Percentiles rank a stretch among this genome's conserved stretches.
Evolutionary conservation across 2,113 vertebrate species (phyloP).

Genomic region (Phylloscopus trochiloides): DNA sequence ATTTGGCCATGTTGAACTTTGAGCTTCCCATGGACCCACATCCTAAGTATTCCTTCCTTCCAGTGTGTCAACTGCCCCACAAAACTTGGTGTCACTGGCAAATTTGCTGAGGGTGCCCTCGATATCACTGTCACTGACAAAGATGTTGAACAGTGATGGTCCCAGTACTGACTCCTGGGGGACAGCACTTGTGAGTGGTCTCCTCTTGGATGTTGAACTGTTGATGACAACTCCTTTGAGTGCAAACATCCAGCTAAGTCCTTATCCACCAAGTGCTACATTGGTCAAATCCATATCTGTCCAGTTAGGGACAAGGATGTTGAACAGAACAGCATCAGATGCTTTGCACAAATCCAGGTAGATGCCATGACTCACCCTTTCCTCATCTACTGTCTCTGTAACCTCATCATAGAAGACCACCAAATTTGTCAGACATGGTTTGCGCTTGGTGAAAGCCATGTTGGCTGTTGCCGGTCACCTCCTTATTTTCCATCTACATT

Average conservation of each 20-base stretch:
- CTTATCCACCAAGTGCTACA: neutral
- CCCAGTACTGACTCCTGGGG: too few species aligned
- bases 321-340: neutral
- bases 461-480: neutral
- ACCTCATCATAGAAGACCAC: neutral
- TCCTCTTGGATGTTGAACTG: neutral
- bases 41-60: neutral
- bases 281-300: neutral
- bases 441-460: neutral
- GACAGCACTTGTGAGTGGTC: neutral
- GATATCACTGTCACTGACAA: neutral
- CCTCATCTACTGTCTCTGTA: neutral
- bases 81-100: neutral
- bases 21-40: neutral
- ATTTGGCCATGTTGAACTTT: neutral
- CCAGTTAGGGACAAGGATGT: neutral
- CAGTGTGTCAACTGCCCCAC: accelerated
- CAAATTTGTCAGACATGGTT: neutral
- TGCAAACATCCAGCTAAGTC: neutral
- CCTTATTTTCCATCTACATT: neutral
- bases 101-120: neutral
- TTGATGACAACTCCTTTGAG: neutral
- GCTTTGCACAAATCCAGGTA: neutral
- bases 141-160: accelerated
- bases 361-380: neutral